Evolutionary conservation across 2,113 vertebrate species (phyloP).

Genomic region (Callaeas wilsoni): DNA sequence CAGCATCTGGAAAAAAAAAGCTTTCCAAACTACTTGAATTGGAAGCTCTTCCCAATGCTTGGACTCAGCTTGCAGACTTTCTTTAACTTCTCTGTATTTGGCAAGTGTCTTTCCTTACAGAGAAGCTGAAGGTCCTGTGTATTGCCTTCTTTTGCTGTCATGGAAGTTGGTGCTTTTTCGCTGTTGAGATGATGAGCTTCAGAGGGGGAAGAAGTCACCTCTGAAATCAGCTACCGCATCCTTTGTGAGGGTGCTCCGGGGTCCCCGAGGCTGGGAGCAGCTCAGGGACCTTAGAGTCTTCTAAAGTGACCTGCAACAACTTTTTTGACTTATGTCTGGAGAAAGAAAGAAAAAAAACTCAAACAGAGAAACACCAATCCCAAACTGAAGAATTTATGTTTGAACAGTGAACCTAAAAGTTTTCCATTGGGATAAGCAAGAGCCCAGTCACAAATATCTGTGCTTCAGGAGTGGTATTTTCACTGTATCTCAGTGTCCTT

Average conservation of each 20-base stretch:
- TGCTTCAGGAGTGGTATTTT: neutral
- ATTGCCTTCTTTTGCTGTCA: neutral
- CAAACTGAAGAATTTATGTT: neutral
- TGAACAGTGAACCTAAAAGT: neutral
- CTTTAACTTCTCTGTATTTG: neutral
- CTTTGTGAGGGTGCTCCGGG: neutral
- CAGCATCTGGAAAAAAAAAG: neutral
- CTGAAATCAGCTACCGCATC: fast-evolving
- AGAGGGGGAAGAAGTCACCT: neutral
- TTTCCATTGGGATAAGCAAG: neutral
- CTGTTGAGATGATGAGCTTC: neutral
- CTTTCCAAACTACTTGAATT: neutral
- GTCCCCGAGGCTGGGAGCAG: neutral
- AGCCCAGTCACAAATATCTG: neutral
- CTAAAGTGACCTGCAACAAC: neutral
- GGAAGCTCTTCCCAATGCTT: neutral
- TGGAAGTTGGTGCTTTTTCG: neutral
- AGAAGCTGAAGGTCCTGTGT: neutral
- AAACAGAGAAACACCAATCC: neutral
- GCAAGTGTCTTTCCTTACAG: neutral
- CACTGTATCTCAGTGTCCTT: neutral
- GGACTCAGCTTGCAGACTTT: neutral
- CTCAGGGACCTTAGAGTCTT: neutral
- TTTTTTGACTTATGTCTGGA: neutral
- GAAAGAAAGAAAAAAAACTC: neutral